Evolutionary conservation across 2,888 invertebrate species (phyloP), one percentile per base, ranked within the genome.

Genomic region (Tipula confusa): DNA sequence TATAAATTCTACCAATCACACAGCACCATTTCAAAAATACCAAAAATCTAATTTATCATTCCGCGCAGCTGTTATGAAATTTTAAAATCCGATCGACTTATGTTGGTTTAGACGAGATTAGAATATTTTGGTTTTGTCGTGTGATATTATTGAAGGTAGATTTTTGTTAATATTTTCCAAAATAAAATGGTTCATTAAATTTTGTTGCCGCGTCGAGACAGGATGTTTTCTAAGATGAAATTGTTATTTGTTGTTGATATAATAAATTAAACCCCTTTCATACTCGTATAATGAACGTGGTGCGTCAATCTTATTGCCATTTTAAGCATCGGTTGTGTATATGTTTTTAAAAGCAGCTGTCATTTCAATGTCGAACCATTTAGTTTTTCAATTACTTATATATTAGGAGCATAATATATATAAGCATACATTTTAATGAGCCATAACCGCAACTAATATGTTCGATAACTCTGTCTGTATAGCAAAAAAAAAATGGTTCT

Each of bases 171-270:
- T 1, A 24, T 64, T 64, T 24, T 64, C 24, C 7, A 24, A 64
- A 18, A 64, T 64, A 64, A 64, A 64, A 64, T 64, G 64, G 64
- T 64, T 64, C 64, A 64, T 64, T 64, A 64, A 64, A 64, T 24
- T 64, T 64, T 64, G 64, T 64, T 9, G 15, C 15, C 43, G 15
- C n/a, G 11, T 43, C n/a, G 6, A 33, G 15, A 43, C 43, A 43
- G 43, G 43, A 43, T 43, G 43, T 43, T 43, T 43, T n/a, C 15
- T 15, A 64, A 64, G 64, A 64, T 9, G 9, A 64, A 64, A 33
- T 33, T 33, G 33, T 5, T 33, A 43, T 43, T 9, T 43, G n/a
- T 43, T 43, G 64, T 64, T n/a, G n/a, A n/a, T n/a, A 13, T 64
- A 18, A 7, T 64, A 64, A 64, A 64, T 64, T 24, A 64, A 24